Evolutionary conservation across 2,797 vertebrate species (phyloP).

Genomic region (Neomorphus geoffroyi): DNA sequence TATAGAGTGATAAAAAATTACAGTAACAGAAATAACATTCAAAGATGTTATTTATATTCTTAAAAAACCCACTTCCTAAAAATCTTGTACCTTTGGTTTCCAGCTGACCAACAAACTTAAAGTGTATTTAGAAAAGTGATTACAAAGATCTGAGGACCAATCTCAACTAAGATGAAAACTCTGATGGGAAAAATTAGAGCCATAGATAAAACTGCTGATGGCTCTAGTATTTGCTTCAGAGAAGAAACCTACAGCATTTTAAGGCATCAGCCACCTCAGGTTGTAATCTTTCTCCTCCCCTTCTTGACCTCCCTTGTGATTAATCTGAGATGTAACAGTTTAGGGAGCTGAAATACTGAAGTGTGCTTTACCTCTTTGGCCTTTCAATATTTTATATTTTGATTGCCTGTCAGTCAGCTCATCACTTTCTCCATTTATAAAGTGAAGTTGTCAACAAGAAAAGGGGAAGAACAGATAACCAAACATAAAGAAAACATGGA

Average conservation of each 20-base stretch:
- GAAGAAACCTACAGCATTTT: background rate
- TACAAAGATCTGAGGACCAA: background rate
- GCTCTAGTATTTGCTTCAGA: background rate
- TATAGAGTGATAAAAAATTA: background rate
- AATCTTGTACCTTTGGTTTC: background rate
- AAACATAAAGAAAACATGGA: background rate
- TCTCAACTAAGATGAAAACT: background rate
- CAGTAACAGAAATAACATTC: background rate
- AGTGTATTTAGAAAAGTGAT: background rate
- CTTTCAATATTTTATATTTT: slow-evolving; percentile 44
- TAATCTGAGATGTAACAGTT: background rate
- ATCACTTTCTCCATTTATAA: background rate
- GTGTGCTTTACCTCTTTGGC: background rate
- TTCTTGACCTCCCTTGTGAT: background rate
- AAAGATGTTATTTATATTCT: background rate
- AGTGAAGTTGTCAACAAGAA: slow-evolving; percentile 15
- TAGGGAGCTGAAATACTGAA: background rate
- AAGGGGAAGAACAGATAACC: background rate
- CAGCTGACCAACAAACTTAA: background rate
- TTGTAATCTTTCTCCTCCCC: background rate
- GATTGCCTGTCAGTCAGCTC: slow-evolving; percentile 44
- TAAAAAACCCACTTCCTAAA: background rate
- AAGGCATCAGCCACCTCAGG: background rate
- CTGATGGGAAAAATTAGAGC: background rate
- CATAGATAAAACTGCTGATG: background rate